phyloP scores from a whole-genome alignment of 1,140 invertebrate genomes.

The Nylanderia fulva region DNA sequence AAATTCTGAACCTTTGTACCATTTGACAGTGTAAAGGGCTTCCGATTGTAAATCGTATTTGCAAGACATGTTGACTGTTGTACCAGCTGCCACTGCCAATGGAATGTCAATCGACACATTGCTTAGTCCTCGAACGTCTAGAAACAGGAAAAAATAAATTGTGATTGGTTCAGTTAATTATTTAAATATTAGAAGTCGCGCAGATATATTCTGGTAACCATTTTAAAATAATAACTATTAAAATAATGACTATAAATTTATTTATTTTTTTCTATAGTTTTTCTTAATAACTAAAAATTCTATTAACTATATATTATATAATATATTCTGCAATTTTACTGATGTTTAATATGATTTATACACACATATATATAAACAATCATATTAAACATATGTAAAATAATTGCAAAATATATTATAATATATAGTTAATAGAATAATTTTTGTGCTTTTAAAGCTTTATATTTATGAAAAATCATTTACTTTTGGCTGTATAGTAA shows the following conservation, averaged over 20 bases:
- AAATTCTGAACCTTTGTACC: constrained; percentile 93
- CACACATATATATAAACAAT: no score
- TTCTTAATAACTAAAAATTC: background rate
- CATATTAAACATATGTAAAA: no score
- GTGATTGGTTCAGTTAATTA: background rate
- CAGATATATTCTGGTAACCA: background rate
- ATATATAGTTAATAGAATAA: no score
- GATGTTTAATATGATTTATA: background rate
- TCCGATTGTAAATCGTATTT: constrained; percentile 86
- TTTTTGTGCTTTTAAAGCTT: background rate
- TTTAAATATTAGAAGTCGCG: background rate
- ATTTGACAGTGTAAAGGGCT: constrained; percentile 92
- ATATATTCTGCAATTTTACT: background rate
- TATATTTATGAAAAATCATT: background rate
- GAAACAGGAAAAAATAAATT: constrained; percentile 62
- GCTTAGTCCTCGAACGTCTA: constrained; percentile 81
- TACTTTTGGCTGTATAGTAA: background rate
- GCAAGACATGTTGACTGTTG: constrained; percentile 84
- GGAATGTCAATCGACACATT: constrained; percentile 85
- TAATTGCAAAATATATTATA: no score
- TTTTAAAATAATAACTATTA: background rate
- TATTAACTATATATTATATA: background rate
- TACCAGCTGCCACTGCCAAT: constrained; percentile 84
- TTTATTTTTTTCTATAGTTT: background rate
- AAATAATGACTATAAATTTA: no score